phyloP scores from a whole-genome alignment of 1,140 invertebrate genomes.

The Gryllus bimaculatus region DNA sequence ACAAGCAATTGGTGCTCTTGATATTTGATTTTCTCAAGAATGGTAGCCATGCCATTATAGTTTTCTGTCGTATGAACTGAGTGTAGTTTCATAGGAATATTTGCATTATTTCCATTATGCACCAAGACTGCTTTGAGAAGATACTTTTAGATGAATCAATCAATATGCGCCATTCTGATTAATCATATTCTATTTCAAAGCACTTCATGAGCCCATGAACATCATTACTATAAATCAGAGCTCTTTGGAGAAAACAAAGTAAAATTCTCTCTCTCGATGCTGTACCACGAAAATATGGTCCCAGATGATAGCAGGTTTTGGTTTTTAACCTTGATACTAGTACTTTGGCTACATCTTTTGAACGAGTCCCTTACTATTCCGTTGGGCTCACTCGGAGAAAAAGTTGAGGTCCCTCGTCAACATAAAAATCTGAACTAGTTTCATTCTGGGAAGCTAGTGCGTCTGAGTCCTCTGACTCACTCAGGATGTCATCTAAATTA shows the following conservation, averaged over 20 bases:
- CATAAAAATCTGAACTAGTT: constrained; percentile 12
- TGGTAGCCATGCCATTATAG: too few relatives aligned
- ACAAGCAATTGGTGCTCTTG: constrained; percentile 2
- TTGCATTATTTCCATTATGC: constrained; percentile 19
- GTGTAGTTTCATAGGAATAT: constrained; percentile 29
- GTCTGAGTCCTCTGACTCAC: constrained; percentile 15
- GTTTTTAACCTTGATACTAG: constrained; percentile 24
- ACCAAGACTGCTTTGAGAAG: constrained; percentile 33
- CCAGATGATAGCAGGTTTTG: constrained; percentile 18
- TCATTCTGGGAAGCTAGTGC: constrained; percentile 12
- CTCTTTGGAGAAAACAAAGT: too few relatives aligned
- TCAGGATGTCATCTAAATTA: constrained; percentile 12
- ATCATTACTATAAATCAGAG: constrained; percentile 20
- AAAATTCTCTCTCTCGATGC: constrained; percentile 21
- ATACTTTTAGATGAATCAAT: constrained; percentile 32
- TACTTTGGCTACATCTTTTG: constrained; percentile 21
- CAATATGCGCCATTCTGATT: constrained; percentile 26
- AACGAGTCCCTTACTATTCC: constrained; percentile 23
- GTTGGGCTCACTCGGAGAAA: constrained; percentile 17
- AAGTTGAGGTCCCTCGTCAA: constrained; percentile 16
- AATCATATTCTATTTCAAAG: constrained; percentile 26
- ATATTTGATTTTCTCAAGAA: constrained; percentile 29
- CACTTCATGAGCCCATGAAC: constrained; percentile 25
- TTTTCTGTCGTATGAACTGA: constrained; percentile 25
- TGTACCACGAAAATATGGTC: constrained; percentile 17